phyloP scores from a whole-genome alignment of 2,113 vertebrate species.

The Rhinoderma darwinii region DNA sequence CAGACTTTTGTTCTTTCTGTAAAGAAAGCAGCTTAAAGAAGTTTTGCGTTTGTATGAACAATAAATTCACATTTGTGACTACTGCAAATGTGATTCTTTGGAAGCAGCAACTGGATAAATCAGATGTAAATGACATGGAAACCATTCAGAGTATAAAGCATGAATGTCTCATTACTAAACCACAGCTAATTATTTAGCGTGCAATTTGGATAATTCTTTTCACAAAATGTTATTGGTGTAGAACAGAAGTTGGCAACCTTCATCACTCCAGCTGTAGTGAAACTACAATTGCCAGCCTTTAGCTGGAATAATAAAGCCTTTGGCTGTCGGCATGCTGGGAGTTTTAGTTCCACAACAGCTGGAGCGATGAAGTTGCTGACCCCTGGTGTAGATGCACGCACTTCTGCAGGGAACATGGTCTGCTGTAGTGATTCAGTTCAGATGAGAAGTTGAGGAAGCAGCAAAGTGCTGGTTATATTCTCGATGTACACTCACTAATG shows the following conservation, averaged over 20 bases:
- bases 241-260: too few relatives aligned
- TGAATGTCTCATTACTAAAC: constrained; percentile 31
- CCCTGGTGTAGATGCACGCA: neutral
- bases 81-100: neutral
- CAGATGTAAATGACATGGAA: constrained; percentile 24
- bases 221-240: neutral
- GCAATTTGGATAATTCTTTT: constrained; percentile 30
- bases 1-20: neutral
- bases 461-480: neutral
- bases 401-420: neutral
- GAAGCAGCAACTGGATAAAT: neutral
- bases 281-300: too few relatives aligned
- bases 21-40: neutral
- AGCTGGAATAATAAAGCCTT: too few relatives aligned
- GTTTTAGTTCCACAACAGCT: too few relatives aligned
- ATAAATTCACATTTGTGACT: neutral
- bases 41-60: neutral
- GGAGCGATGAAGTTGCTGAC: too few relatives aligned
- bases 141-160: neutral
- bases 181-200: constrained; percentile 7
- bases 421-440: neutral
- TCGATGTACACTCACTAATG: neutral
- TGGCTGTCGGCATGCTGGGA: too few relatives aligned
- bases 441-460: neutral
- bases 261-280: too few relatives aligned